Evolutionary conservation across 2,797 vertebrate genomes (phyloP), one percentile per base, ranked within the genome.

Genomic region (Aphelocoma californica): DNA sequence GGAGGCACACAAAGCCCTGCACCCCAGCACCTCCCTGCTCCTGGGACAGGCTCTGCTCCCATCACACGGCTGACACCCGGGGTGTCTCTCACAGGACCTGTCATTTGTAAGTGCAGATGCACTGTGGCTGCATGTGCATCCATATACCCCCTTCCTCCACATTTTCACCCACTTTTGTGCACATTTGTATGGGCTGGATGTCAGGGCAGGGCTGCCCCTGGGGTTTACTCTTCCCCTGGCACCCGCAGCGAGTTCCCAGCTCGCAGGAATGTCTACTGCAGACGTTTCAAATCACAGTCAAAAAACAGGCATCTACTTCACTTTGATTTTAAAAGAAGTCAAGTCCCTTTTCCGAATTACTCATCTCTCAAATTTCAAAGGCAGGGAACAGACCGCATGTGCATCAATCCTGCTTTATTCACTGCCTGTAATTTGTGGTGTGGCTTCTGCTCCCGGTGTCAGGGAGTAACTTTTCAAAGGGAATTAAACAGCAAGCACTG

Each of bases 401-500:
- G 67, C 88, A 86, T 82, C 91, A 82, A 44, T 42, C 67, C 86
- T 73, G 85, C 83, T 96, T 95, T 93, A 93, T 94, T 95, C 95
- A 57, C 64, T 83, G 74, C 84, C 84, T 95, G 71, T 95, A 95
- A 95, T 94, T 85, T 92, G 96, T 80, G 84, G 85, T 84, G 79
- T 78, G 78, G 69, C 85, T 85, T 92, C 90, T 97, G 87, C 94
- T 93, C 83, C 70, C 0, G 3, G 81, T 93, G 87, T 88, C 86
- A 88, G 88, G 78, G 89, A 95, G 82, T 86, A 90, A 92, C 89
- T 92, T 94, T 95, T 96, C 93, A 93, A 93, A 94, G 91, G 93
- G 82, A 95, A 93, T 92, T 89, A 71, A 87, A 86, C 87, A 96
- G 92, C 86, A 77, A 89, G 88, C 85, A 60, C 74, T 70, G 79